These are phyloP conservation scores for Drosophila insularis DNA, from an alignment of 1,140 invertebrate genomes.

Conservation along the genomic window DNA sequence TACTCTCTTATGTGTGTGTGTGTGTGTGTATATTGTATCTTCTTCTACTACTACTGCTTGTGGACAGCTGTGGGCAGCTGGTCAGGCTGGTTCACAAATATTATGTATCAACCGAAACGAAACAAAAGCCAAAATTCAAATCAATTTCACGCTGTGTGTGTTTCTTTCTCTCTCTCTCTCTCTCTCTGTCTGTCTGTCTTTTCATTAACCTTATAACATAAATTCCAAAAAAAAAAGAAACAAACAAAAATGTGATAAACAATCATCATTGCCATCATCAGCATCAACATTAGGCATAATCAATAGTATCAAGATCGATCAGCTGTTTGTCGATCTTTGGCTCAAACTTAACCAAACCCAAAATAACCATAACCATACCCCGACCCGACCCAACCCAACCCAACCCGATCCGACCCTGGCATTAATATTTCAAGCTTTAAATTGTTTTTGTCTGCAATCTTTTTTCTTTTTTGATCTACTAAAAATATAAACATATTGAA, in stretches of 20 bases:
- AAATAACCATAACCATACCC: not conserved
- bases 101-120: conserved; percentile 22
- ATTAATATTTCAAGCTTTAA: conserved; percentile 4
- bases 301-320: not conserved
- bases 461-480: not conserved
- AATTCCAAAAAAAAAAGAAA: conserved; percentile 49
- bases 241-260: conserved; percentile 13
- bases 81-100: conserved; percentile 3
- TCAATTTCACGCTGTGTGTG: conserved; percentile 59
- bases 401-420: not conserved
- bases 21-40: not conserved
- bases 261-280: conserved; percentile 6
- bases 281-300: not conserved
- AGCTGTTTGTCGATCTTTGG: not conserved
- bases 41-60: not conserved
- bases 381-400: not conserved
- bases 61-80: conserved; percentile 8
- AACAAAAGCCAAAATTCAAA: conserved; percentile 58
- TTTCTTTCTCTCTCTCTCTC: not conserved
- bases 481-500: not conserved
- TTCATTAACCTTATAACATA: conserved; percentile 62
- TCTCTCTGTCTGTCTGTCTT: not conserved
- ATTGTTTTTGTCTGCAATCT: not conserved
- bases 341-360: not conserved
- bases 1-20: not conserved